A percentile compares a stretch with the other conserved stretches of the same genome.
Conservation (phyloP, 2,113 vertebrate genomes). For the Indri indri region DNA sequence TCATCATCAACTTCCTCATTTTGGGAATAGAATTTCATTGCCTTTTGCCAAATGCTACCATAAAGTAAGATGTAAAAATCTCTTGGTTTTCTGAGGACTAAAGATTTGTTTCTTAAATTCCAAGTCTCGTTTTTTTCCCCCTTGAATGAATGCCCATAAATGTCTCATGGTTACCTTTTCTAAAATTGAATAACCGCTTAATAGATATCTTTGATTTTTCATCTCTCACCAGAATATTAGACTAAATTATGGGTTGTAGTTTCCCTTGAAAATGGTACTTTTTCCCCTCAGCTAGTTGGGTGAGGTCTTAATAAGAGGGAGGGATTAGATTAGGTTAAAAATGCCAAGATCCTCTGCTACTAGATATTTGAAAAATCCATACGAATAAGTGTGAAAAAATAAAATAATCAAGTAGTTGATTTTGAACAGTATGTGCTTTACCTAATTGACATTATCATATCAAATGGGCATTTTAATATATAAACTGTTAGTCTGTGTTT, state of each 20-base stretch:
- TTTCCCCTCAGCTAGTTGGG: neutral
- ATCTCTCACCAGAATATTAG: slow-evolving; percentile 31
- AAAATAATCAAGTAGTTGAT: neutral
- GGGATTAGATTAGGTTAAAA: neutral
- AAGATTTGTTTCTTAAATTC: slow-evolving; percentile 24
- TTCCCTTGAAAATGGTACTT: neutral
- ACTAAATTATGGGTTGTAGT: slow-evolving; percentile 3
- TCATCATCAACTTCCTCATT: neutral
- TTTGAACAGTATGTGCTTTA: neutral
- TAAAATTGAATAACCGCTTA: neutral
- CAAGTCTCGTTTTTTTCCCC: neutral
- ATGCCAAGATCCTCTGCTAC: neutral
- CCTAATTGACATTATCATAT: neutral
- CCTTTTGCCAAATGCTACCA: neutral
- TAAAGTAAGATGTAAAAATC: slow-evolving; percentile 31
- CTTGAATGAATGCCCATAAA: neutral
- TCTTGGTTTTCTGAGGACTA: slow-evolving; percentile 26
- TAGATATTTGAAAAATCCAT: slow-evolving; percentile 19
- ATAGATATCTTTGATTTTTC: slow-evolving; percentile 23
- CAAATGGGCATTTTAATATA: neutral
- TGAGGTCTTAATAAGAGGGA: slow-evolving; percentile 25
- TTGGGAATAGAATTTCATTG: neutral
- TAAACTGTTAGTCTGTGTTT: neutral
- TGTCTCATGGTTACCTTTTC: slow-evolving; percentile 22
- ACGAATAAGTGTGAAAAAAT: neutral